Evolutionary conservation across 2,113 vertebrate species (phyloP).

Genomic region (Oplegnathus fasciatus): DNA sequence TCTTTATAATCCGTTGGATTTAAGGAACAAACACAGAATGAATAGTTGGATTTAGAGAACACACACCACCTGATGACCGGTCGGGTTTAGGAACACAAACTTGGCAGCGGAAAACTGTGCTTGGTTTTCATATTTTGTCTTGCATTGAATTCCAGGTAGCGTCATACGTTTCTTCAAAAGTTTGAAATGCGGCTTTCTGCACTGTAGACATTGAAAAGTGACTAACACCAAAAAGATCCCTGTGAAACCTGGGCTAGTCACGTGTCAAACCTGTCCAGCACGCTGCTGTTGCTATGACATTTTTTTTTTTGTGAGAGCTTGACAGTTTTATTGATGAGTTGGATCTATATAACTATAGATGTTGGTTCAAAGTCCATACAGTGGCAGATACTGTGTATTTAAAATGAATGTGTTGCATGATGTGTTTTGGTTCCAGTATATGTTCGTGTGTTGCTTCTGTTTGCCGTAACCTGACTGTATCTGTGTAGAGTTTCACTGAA

Average conservation of each 20-base stretch:
- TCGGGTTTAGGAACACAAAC: too few species aligned
- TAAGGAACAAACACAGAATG: not conserved
- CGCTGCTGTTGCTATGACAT: too few species aligned
- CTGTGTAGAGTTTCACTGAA: not conserved
- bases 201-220: not conserved
- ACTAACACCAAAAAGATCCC: not conserved
- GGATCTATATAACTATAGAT: not conserved
- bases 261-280: conserved; percentile 6
- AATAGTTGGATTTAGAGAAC: not conserved
- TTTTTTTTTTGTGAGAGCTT: not conserved
- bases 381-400: not conserved
- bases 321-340: not conserved
- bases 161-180: not conserved
- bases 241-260: not conserved
- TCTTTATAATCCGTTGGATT: not conserved
- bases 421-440: not conserved
- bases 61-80: not conserved
- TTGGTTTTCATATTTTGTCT: not conserved
- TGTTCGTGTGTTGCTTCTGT: not conserved
- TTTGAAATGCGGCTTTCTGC: not conserved
- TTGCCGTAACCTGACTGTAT: not conserved
- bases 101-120: too few species aligned
- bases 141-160: not conserved
- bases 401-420: not conserved
- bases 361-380: too few species aligned